Evolutionary conservation across 1,140 invertebrate genomes (phyloP), one percentile per base, ranked within the genome.

Genomic region (Goniozus legneri): DNA sequence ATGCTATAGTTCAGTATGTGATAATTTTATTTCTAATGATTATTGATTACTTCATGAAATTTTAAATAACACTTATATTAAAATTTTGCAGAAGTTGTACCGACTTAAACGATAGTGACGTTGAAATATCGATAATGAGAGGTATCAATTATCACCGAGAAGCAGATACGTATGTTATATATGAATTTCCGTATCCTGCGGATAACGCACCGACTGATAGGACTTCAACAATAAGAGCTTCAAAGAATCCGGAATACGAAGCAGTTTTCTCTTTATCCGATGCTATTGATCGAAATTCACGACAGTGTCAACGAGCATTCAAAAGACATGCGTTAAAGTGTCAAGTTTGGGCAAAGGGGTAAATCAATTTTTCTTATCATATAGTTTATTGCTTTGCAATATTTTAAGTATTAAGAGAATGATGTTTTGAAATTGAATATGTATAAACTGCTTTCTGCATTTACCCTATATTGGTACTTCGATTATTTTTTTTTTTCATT

Each of bases 281-380:
- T 48, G 79, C 86, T 22, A 91, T 97, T 42, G 86, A 89, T 60
- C 80, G 93, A 30, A 83, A 80, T 34, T 83, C 87, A 2, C 79
- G 92, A 42, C 81, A 85, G 13, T 92, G 94, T 60, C 82, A 86
- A 52, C 71, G 94, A 47, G 80, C 91, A 21, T 90, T 97, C 59
- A 96, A 96, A 73, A 79, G 92, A 47, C 91, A 95, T 52, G 80
- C 80, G 15, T 74, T 96, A 12, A 97, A 97, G 64, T 84, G 92
- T 51, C 92, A 97, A 78, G 81, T 98, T 10, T 96, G 86, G 78
- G 88, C 91, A 0, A 89, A 91, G 81, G 93, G 94, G 94, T 97
- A 78, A 86, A 84, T 41, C 12, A 27, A 41, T 38, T 7, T 19
- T 36, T 46, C 14, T 39, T n/a, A 50, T 13, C 4, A 19, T 10